phyloP scores from a whole-genome alignment of 2,888 invertebrate species.

The Orchestes rusci region DNA sequence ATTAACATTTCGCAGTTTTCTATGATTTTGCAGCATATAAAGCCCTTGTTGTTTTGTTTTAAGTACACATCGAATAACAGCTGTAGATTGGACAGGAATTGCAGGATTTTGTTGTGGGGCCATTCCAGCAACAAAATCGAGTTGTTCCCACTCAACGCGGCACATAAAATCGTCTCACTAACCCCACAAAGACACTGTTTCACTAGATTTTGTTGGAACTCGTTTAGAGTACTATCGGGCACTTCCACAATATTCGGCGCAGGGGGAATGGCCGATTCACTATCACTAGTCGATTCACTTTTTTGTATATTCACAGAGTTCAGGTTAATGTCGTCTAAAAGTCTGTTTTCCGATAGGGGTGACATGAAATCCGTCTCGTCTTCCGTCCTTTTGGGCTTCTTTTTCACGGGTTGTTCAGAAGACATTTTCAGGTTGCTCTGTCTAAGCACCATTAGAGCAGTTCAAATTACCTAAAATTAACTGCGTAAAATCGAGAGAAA shows the following conservation, averaged over 20 bases:
- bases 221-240: slow-evolving; percentile 37
- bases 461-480: no score
- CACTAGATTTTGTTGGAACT: slow-evolving; percentile 59
- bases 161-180: slow-evolving; percentile 60
- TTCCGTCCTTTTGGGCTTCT: slow-evolving; percentile 64
- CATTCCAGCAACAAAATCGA: slow-evolving; percentile 53
- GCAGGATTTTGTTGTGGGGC: slow-evolving; percentile 61
- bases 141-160: slow-evolving; percentile 56
- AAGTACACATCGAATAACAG: slow-evolving; percentile 76
- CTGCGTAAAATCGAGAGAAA: no score
- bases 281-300: slow-evolving; percentile 25
- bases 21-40: slow-evolving; percentile 73
- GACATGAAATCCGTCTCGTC: slow-evolving; percentile 53
- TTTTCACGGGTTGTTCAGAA: slow-evolving; percentile 77
- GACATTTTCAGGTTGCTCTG: slow-evolving; percentile 56
- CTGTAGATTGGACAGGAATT: slow-evolving; percentile 77
- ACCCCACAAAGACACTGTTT: slow-evolving; percentile 74
- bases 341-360: slow-evolving; percentile 43
- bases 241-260: slow-evolving; percentile 28
- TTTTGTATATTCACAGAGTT: slow-evolving; percentile 35
- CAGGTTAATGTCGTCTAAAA: slow-evolving; percentile 35
- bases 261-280: slow-evolving; percentile 26
- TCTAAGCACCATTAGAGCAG: slow-evolving; percentile 57
- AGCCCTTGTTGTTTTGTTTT: slow-evolving; percentile 74
- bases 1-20: slow-evolving; percentile 74